Base-by-base conservation (phyloP, 1,140 invertebrate genomes). In the Anoplophora glabripennis region DNA sequence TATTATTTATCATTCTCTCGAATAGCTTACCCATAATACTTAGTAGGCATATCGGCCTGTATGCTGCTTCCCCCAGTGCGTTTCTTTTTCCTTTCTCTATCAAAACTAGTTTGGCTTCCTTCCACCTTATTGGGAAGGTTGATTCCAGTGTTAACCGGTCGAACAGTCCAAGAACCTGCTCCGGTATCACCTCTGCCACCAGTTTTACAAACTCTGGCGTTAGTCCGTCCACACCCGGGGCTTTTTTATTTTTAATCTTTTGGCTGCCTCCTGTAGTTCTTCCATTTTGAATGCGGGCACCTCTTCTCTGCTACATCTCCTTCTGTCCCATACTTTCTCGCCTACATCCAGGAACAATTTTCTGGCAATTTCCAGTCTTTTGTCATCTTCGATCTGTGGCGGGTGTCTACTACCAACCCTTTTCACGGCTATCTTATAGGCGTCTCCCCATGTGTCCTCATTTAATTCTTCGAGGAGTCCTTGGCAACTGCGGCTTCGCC, bases 11-110 rank as follows among this genome's bases (percentile, higher is more conserved):
- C 8, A 72, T 18, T 11, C 49, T 66, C 40, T 69, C 67, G 2
- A 66, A 34, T 0, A 71, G 21, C 41, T 70, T 73, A 10, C 63
- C 63, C 7, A 55, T 37, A 8, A 52, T 65, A 36, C 71, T 58
- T 4, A 72, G 34, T 58, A 72, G 51, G 42, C 65, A 71, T 7
- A 72, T 44, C 7, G 67, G 66, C 45, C 65, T 45, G 53, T 60
- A 62, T 12, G 21, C 5, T 28, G 21, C 21, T 5, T 28, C 21
- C 3, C 5, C 21, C 5, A 3, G 21, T 5, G 5, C 2, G 21
- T 28, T 28, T 28, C 5, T 28, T 12, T 11, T n/a, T 21, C 28
- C 34, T 48, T 48, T 48, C 21, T 65, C 48, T 63, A 71, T 49
- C 60, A n/a, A 65, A 59, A 49, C n/a, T 33, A 34, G 21, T 12